Conservation (phyloP, 1,140 invertebrate genomes). For the Paraescarpia echinospica region DNA sequence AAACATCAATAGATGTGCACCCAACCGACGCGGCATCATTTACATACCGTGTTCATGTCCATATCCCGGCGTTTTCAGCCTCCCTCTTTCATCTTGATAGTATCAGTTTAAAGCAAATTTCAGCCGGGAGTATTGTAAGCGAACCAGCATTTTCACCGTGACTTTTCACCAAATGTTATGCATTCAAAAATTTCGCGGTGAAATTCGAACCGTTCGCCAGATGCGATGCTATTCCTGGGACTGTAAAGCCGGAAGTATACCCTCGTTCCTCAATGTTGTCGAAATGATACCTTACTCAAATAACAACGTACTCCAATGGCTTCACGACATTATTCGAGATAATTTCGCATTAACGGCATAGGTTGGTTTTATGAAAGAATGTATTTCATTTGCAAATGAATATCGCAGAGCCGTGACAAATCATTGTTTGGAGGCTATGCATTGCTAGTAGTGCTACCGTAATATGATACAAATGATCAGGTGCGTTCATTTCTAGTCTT, state of each 20-base stretch:
- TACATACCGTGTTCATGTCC: background rate
- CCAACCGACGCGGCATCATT: background rate
- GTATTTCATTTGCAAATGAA: background rate
- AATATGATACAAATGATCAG: background rate
- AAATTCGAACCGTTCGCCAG: constrained; percentile 13
- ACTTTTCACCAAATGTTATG: background rate
- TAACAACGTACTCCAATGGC: background rate
- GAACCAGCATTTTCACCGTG: background rate
- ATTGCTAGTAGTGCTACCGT: background rate
- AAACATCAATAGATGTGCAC: background rate
- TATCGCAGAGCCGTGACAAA: background rate
- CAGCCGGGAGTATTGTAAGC: background rate
- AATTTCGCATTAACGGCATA: background rate
- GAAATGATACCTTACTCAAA: background rate
- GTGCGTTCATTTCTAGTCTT: background rate
- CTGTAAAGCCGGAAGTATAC: constrained; percentile 10
- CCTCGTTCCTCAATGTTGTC: background rate
- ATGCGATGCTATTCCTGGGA: constrained; percentile 7
- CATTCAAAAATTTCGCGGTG: constrained; percentile 3
- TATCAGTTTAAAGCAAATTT: background rate
- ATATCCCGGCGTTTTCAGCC: background rate
- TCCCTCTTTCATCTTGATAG: background rate
- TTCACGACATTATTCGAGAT: background rate
- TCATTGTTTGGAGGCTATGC: constrained; percentile 1
- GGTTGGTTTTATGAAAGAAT: background rate